Conservation (phyloP, 2,797 vertebrate genomes). For the Eulemur rubriventer region DNA sequence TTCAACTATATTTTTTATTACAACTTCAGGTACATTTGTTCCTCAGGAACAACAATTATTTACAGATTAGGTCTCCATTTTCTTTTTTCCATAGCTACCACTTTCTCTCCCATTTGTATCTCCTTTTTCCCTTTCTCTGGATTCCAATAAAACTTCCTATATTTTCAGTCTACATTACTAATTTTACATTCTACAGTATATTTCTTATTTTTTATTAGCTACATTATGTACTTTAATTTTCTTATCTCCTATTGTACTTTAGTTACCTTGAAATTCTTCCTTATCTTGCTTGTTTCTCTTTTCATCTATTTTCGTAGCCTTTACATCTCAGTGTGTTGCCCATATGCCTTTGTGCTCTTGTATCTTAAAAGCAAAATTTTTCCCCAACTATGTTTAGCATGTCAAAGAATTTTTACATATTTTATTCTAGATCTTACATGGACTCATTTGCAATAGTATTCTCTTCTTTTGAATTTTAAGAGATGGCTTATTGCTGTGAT, state of each 20-base stretch:
- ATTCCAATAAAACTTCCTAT: neutral
- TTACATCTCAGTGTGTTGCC: neutral
- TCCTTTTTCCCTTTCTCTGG: neutral
- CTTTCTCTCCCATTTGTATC: neutral
- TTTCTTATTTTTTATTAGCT: neutral
- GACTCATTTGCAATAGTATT: neutral
- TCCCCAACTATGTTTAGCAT: neutral
- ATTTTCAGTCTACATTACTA: neutral
- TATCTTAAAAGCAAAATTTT: neutral
- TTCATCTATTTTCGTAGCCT: neutral
- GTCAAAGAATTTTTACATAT: neutral
- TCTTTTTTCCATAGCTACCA: neutral
- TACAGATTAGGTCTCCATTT: neutral
- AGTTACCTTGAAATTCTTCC: neutral
- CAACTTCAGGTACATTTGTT: neutral
- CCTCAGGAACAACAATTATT: neutral
- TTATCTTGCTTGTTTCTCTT: neutral
- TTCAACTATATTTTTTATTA: conserved; percentile 19
- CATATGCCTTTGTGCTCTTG: neutral
- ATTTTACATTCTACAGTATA: neutral
- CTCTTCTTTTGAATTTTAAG: neutral
- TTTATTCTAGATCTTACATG: neutral
- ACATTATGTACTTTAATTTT: neutral
- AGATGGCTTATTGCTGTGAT: neutral
- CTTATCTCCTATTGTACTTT: neutral